Evolutionary conservation across 2,888 invertebrate species (phyloP), one percentile per base, ranked within the genome.

Genomic region (Drosophila testacea): DNA sequence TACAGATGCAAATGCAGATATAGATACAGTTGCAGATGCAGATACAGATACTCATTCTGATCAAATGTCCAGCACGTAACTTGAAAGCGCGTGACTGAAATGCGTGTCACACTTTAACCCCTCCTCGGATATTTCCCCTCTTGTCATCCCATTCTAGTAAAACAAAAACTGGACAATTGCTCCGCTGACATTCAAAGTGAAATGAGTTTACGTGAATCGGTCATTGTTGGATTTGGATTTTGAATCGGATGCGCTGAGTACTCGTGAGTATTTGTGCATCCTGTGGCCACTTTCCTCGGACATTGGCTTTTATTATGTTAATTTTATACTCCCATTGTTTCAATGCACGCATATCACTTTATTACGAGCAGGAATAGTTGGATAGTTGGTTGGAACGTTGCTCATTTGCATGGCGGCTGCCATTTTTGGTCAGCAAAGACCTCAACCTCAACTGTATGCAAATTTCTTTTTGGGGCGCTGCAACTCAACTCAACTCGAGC

Each of bases 241-340:
- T 27, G 60, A 60, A 39, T 48, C 34, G 46, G 44, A 36, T 9
- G 62, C 47, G 60, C 13, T 54, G 48, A 64, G 54, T 50, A 56
- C 60, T 42, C 38, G 27, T 38, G 59, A 62, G 68, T 65, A 65
- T 62, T 57, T 61, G 60, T 70, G 68, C 61, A 69, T 69, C 65
- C 71, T 50, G 62, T 27, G 63, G 51, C 56, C 65, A 75, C 75
- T 75, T 75, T 69, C 75, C 69, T 75, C 69, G 62, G 61, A 71
- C 69, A 60, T 77, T 87, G 84, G 76, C 83, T 89, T 89, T 89
- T 90, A 84, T 83, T 90, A 89, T 89, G 89, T 83, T 90, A 89
- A 89, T 89, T 89, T 83, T 74, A 88, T 89, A 79, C 86, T 77
- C 69, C 84, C 83, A 90, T 89, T 90, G 89, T 90, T 84, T 81